Evolutionary conservation across 2,113 vertebrate species (phyloP), one percentile per base, ranked within the genome.

Genomic region (Thalassarche chlororhynchos): DNA sequence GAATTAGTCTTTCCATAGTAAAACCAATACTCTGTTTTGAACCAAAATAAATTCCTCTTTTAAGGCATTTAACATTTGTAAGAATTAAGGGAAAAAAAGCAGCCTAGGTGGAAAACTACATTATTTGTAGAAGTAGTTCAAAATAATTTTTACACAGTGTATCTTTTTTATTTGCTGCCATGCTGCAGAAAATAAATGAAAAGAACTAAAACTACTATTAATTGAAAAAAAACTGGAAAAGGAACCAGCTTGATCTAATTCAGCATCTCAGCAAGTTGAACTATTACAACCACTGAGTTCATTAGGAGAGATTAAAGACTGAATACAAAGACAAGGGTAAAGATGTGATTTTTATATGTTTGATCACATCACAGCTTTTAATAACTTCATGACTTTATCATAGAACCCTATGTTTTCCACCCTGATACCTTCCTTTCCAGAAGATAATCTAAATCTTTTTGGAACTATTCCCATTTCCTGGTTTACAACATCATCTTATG

Each of bases 281-380:
- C 49, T 46, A 4, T 75, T 96, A 42, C 17, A 90, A 19, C 3
- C 20, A 85, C 18, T 58, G 54, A 92, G 19, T 69, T 92, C 28
- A 87, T 90, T 68, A 88, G 46, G 38, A 85, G 23, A 84, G 5
- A 93, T 81, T 93, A 94, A 97, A 93, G 34, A 31, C 26, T 58
- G 71, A 96, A 83, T 11, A 44, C 9, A 85, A 82, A 88, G 46
- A 68, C 11, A 14, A 64, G 9, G 29, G 9, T 77, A 91, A 97
- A 84, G 18, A 54, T 55, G n/a, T 68, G 70, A 86, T 68, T 93
- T 96, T 93, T 96, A 49, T 85, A 74, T 17, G 3, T 89, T 90
- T 93, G 64, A 79, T 94, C 31, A 52, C 62, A 92, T 81, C 25
- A 47, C 9, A 75, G 19, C 7, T 92, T 96, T 95, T 90, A 97